phyloP scores from a whole-genome alignment of 2,888 invertebrate genomes.

The Trichogramma dendrolimi region DNA sequence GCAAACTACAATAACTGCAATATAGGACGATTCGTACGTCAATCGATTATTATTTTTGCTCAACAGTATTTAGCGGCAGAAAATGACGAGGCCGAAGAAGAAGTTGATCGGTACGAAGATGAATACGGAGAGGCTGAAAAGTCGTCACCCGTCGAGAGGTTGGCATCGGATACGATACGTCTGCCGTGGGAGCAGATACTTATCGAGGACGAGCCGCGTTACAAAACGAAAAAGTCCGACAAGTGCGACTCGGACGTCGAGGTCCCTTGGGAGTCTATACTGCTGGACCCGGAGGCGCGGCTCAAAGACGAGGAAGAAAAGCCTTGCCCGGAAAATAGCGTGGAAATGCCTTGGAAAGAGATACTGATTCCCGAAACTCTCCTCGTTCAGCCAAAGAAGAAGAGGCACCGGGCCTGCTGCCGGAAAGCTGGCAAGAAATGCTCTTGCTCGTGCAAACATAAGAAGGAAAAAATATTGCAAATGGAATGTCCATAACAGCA shows the following conservation, averaged over 20 bases:
- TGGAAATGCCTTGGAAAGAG: conserved; percentile 45
- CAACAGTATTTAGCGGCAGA: background rate
- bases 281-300: conserved; percentile 21
- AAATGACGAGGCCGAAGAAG: background rate
- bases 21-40: no score
- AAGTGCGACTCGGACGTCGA: conserved; percentile 39
- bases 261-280: conserved; percentile 40
- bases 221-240: conserved; percentile 14
- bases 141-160: no score
- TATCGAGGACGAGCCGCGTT: conserved; percentile 28
- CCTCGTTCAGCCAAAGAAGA: background rate
- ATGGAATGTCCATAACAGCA: no score
- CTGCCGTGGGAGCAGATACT: conserved; percentile 43
- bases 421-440: conserved; percentile 1
- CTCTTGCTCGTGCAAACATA: background rate
- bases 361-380: conserved; percentile 40
- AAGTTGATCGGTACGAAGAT: background rate
- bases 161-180: conserved; percentile 26
- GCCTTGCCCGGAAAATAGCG: background rate
- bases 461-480: no score
- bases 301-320: no score
- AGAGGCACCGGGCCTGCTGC: background rate
- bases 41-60: no score
- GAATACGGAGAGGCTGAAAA: no score
- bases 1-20: no score